phyloP scores from a whole-genome alignment of 2,113 vertebrate genomes.

The Macroglossus sobrinus region DNA sequence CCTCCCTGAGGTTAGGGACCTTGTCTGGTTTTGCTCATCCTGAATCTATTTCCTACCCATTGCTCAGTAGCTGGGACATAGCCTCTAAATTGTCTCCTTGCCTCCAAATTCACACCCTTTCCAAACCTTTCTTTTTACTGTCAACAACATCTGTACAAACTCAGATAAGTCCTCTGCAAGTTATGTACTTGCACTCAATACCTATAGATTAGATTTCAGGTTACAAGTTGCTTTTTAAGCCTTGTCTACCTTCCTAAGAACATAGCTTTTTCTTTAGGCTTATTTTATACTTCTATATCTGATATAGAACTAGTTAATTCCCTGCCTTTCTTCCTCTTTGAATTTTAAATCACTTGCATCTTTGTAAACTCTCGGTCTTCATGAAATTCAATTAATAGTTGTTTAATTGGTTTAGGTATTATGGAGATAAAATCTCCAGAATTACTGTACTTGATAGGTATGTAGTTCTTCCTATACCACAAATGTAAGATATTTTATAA shows the following conservation, averaged over 20 bases:
- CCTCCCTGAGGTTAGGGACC: background rate
- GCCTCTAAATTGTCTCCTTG: background rate
- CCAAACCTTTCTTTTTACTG: background rate
- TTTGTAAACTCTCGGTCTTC: background rate
- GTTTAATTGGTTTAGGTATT: background rate
- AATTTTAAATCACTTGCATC: background rate
- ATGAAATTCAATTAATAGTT: background rate
- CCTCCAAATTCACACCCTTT: background rate
- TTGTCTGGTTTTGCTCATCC: background rate
- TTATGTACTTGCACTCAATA: background rate
- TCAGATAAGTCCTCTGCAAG: background rate
- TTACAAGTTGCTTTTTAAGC: background rate
- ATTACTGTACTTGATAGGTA: background rate
- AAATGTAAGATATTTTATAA: conserved; percentile 12
- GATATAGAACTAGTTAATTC: background rate
- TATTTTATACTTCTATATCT: background rate
- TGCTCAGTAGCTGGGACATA: background rate
- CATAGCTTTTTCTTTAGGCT: background rate
- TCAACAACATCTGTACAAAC: background rate
- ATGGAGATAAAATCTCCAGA: background rate
- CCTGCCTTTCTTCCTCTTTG: background rate
- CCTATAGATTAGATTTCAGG: background rate
- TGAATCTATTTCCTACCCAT: background rate
- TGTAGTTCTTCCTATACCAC: background rate
- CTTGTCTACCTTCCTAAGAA: background rate